These are phyloP conservation scores for Drosophila santomea DNA, from an alignment of 1,140 invertebrate species.

Conservation along the genomic window DNA sequence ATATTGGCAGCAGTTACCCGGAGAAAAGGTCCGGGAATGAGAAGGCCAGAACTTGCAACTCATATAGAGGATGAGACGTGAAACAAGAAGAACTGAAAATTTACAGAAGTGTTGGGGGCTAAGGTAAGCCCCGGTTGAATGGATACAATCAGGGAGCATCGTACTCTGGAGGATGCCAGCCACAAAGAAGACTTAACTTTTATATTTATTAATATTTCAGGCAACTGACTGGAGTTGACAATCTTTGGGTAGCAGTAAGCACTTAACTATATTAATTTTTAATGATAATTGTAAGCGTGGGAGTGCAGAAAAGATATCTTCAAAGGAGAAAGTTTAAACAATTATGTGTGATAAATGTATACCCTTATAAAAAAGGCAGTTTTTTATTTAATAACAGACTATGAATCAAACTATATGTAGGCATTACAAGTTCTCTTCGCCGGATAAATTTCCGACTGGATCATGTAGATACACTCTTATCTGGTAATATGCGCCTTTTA, in stretches of 20 bases:
- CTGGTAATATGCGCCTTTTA: background rate
- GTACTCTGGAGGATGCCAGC: background rate
- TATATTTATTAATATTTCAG: background rate
- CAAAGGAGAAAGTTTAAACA: too few species aligned
- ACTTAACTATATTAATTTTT: background rate
- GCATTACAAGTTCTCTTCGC: background rate
- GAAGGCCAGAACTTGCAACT: background rate
- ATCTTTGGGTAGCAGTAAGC: background rate
- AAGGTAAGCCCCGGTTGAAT: background rate
- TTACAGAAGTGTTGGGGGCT: background rate
- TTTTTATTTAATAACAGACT: too few species aligned
- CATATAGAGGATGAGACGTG: background rate
- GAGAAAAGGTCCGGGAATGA: background rate
- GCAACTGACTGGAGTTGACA: background rate
- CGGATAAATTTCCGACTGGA: background rate
- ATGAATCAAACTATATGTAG: too few species aligned
- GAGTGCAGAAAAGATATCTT: too few species aligned
- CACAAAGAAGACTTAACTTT: too few species aligned
- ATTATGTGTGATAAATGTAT: too few species aligned
- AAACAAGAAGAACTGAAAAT: background rate
- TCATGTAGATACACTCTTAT: conserved; percentile 13
- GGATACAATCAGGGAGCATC: background rate
- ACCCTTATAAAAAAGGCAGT: too few species aligned
- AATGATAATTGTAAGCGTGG: too few species aligned
- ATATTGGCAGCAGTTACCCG: conserved; percentile 60